phyloP scores from a whole-genome alignment of 2,797 vertebrate species.

The Pseudocheirus occidentalis region DNA sequence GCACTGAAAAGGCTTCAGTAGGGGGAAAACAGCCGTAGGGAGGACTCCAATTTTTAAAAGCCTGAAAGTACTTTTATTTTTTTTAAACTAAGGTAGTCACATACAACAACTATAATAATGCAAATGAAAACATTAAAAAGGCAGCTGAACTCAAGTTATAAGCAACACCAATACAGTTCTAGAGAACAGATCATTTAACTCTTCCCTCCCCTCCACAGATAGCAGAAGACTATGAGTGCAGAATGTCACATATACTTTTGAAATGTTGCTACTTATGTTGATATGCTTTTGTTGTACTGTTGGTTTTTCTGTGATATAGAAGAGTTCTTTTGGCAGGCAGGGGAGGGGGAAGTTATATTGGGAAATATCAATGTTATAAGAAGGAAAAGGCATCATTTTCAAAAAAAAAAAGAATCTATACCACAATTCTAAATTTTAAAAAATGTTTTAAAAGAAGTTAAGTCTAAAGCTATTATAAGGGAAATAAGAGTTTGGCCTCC shows the following conservation, averaged over 20 bases:
- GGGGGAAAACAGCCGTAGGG: not conserved
- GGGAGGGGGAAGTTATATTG: not conserved
- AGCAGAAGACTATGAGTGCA: not conserved
- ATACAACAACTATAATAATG: not conserved
- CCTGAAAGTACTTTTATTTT: not conserved
- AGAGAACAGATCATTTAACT: not conserved
- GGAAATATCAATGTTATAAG: not conserved
- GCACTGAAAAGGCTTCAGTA: slow-evolving; percentile 43
- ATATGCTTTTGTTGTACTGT: not conserved
- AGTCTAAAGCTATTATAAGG: not conserved
- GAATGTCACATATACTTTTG: not conserved
- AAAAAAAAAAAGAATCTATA: not conserved
- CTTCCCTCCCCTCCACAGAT: not conserved
- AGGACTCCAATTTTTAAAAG: slow-evolving; percentile 59
- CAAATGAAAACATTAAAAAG: not conserved
- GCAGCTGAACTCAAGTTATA: not conserved
- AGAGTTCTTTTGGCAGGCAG: not conserved
- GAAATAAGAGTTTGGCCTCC: not conserved
- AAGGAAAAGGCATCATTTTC: not conserved
- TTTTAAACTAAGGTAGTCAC: not conserved
- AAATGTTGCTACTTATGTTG: not conserved
- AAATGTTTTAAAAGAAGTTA: not conserved
- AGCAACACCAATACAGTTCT: not conserved
- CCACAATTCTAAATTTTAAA: not conserved
- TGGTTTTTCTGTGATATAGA: not conserved